Evolutionary conservation across 2,797 vertebrate genomes (phyloP).

Genomic region (Anguilla obscura): DNA sequence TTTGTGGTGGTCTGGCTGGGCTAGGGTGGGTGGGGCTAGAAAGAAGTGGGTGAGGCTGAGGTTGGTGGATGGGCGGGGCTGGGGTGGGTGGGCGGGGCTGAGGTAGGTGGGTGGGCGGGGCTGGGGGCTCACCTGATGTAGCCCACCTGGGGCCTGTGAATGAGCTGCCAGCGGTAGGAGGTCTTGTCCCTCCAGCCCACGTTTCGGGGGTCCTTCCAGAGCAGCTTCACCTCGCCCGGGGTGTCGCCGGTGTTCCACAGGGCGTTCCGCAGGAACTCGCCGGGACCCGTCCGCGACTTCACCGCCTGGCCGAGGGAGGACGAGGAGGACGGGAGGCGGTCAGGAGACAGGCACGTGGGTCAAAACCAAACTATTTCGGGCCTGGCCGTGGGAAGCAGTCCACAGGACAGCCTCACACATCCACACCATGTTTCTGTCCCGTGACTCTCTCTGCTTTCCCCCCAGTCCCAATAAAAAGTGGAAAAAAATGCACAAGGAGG

Average conservation of each 20-base stretch:
- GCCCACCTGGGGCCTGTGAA: constrained; percentile 91
- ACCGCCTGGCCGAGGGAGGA: constrained; percentile 74
- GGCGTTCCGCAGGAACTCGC: constrained; percentile 88
- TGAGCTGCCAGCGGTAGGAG: constrained; percentile 91
- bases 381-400: neutral
- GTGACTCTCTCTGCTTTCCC: neutral
- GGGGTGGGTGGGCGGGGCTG: too few species aligned
- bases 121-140: constrained; percentile 79
- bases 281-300: constrained; percentile 87
- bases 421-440: too few species aligned
- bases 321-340: neutral
- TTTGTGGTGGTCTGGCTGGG: too few species aligned
- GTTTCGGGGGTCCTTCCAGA: constrained; percentile 92
- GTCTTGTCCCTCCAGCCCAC: constrained; percentile 90
- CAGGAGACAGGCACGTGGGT: neutral
- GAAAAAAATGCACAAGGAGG: too few species aligned
- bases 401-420: too few species aligned
- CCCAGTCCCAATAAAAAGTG: too few species aligned
- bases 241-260: constrained; percentile 93
- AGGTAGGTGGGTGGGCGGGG: neutral
- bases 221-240: constrained; percentile 80
- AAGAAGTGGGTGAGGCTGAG: too few species aligned
- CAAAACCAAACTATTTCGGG: neutral
- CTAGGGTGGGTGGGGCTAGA: neutral
- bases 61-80: neutral